Conservation (phyloP, 2,797 vertebrate genomes). For the Gymnopithys bicolor region DNA sequence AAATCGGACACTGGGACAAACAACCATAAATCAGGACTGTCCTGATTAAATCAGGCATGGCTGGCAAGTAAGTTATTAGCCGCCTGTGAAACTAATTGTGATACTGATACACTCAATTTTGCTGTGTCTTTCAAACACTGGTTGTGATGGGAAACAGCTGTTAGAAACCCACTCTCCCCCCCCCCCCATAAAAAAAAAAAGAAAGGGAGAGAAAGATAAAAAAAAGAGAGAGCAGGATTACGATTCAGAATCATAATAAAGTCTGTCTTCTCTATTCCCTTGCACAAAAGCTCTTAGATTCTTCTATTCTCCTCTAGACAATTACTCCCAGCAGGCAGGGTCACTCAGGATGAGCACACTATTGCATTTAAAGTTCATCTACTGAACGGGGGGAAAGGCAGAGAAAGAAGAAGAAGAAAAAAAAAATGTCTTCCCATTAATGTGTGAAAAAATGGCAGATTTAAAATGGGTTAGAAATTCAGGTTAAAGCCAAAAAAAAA, state of each 20-base stretch:
- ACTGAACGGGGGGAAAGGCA: slow-evolving; percentile 13
- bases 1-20: slow-evolving; percentile 70
- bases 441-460: slow-evolving; percentile 21
- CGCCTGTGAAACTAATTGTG: slow-evolving; percentile 77
- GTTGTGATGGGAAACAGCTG: slow-evolving; percentile 80
- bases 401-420: slow-evolving; percentile 2
- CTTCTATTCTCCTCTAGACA: slow-evolving; percentile 86
- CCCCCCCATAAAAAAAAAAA: not conserved
- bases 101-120: slow-evolving; percentile 71
- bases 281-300: slow-evolving; percentile 86
- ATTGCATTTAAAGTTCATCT: slow-evolving; percentile 73
- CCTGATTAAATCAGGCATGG: slow-evolving; percentile 73
- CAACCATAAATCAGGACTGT: slow-evolving; percentile 70
- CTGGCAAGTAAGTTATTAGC: slow-evolving; percentile 77
- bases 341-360: slow-evolving; percentile 64
- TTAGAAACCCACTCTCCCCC: slow-evolving; percentile 15
- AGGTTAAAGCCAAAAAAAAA: slow-evolving; percentile 30
- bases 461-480: slow-evolving; percentile 72
- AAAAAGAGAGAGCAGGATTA: slow-evolving; percentile 48
- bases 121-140: slow-evolving; percentile 75
- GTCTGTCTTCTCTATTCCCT: slow-evolving; percentile 80
- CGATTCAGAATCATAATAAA: slow-evolving; percentile 73
- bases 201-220: not conserved
- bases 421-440: slow-evolving; percentile 34
- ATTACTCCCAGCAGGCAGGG: slow-evolving; percentile 86